A percentile compares a stretch with the other conserved stretches of the same genome.
phyloP scores from a whole-genome alignment of 2,797 vertebrate genomes.

The Emydoidea blandingii region DNA sequence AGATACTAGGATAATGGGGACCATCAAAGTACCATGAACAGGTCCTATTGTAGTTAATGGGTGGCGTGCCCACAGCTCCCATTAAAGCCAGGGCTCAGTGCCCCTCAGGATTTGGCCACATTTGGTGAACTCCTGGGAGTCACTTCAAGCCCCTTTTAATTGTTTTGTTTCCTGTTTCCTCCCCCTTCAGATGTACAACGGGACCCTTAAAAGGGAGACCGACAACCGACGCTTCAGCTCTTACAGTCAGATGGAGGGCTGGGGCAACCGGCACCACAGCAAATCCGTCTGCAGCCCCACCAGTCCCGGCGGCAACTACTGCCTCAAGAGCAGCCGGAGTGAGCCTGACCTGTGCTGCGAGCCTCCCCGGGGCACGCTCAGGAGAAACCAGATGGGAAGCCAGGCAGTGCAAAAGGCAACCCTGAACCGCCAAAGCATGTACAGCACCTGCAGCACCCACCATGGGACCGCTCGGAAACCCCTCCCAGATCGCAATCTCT shows the following conservation, averaged over 20 bases:
- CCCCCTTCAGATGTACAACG: slow-evolving; percentile 79
- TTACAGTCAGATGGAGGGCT: slow-evolving; percentile 86
- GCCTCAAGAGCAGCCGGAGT: slow-evolving; percentile 85
- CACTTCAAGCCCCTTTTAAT: background rate
- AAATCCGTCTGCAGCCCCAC: slow-evolving; percentile 71
- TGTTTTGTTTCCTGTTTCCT: background rate
- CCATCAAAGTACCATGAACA: background rate
- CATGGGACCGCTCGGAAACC: slow-evolving; percentile 77
- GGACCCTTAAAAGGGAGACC: slow-evolving; percentile 81
- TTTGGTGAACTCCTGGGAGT: background rate
- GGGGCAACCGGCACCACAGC: slow-evolving; percentile 73
- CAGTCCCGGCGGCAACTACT: slow-evolving; percentile 79
- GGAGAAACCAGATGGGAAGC: slow-evolving; percentile 71
- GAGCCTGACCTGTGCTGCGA: slow-evolving; percentile 85
- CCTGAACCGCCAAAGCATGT: slow-evolving; percentile 82
- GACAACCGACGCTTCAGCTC: slow-evolving; percentile 84
- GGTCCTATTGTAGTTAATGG: background rate
- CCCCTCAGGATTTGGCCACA: background rate
- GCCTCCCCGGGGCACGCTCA: slow-evolving; percentile 75
- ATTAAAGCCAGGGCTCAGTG: background rate
- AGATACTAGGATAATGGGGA: background rate
- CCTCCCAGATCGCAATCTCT: slow-evolving; percentile 72
- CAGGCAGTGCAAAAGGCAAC: slow-evolving; percentile 73
- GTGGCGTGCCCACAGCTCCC: background rate
- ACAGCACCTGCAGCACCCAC: slow-evolving; percentile 83